These are phyloP conservation scores for Alcis repandata DNA, from an alignment of 2,888 invertebrate species.

Conservation along the genomic window DNA sequence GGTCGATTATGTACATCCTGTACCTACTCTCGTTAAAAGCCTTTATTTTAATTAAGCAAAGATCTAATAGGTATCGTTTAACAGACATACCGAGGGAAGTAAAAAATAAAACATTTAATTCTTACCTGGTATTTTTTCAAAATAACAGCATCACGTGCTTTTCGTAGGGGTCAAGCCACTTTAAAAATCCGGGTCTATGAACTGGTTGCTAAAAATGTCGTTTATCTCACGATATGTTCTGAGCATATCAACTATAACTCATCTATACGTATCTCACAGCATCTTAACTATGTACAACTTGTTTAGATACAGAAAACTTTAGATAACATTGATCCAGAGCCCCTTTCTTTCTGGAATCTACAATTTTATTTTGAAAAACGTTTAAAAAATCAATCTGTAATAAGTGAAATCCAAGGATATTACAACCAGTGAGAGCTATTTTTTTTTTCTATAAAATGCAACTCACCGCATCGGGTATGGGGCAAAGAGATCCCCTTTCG, in stretches of 20 bases:
- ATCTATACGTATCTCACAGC: too few species aligned
- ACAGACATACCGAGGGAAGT: constrained; percentile 12
- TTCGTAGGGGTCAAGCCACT: constrained; percentile 56
- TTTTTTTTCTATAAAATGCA: too few species aligned
- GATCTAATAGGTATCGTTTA: constrained; percentile 9
- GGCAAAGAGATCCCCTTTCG: too few species aligned
- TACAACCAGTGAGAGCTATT: too few species aligned
- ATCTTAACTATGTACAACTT: too few species aligned
- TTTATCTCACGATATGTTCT: constrained; percentile 28
- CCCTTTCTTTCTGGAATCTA: too few species aligned
- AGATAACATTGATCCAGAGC: too few species aligned
- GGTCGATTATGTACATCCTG: constrained; percentile 29
- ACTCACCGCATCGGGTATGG: too few species aligned
- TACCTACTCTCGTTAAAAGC: constrained; percentile 14
- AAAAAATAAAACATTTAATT: constrained; percentile 16
- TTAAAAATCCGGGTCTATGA: constrained; percentile 70
- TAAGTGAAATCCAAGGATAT: too few species aligned
- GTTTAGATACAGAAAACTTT: too few species aligned
- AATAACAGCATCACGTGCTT: constrained; percentile 37
- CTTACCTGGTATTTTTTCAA: constrained; percentile 17
- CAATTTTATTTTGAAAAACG: too few species aligned
- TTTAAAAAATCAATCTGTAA: too few species aligned
- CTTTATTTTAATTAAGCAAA: constrained; percentile 24
- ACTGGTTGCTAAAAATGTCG: constrained; percentile 51
- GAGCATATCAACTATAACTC: neutral